Base-by-base conservation (phyloP, 2,113 vertebrate genomes). In the Spheniscus mendiculus region DNA sequence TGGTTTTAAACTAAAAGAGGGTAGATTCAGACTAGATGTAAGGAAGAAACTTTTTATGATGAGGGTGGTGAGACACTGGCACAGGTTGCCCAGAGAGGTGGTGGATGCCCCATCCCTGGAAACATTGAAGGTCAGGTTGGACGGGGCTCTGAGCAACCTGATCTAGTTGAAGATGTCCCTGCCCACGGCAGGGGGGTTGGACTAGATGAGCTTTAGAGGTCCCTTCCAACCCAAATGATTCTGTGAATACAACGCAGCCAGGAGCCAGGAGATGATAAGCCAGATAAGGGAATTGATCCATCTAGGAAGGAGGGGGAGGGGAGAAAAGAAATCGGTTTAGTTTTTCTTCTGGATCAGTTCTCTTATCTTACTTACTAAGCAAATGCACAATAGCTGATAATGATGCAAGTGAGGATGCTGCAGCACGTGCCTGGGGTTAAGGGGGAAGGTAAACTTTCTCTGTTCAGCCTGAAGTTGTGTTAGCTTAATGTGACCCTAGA, bases 31-130 rank as follows among this genome's bases (percentile, higher is more conserved):
- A 15, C 10, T 25, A 36, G 62, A 69, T 49, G 5, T 20, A 38
- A 47, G 25, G 19, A n/a, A 47, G 38, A 40, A 2, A 8, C 40
- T 12, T 34, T 61, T 53, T 21, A 40, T 0, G 0, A 1, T n/a
- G 23, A 30, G 42, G 12, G 9, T 22, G 23, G 10, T 52, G 38
- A n/a, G 5, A 7, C 50, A 3, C 15, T 18, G 34, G 27, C 0
- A 3, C 6, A 2, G 20, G 32, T 63, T 70, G 59, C 34, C 22
- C 25, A 36, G 36, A 18, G 49, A 19, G 23, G 32, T 34, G 40
- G 40, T 42, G 8, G 25, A 13, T 55, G 76, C 32, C 19, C 30
- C 49, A 55, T 50, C n/a, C 71, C 67, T 42, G 53, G 62, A 17
- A 55, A 21, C 8, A 3, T 22, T 40, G 44, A 17, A 79, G 55